Percentiles rank a stretch among this genome's conserved stretches.
These are phyloP conservation scores for Sepiola atlantica DNA, from an alignment of 2,888 invertebrate genomes.

Conservation along the genomic window DNA sequence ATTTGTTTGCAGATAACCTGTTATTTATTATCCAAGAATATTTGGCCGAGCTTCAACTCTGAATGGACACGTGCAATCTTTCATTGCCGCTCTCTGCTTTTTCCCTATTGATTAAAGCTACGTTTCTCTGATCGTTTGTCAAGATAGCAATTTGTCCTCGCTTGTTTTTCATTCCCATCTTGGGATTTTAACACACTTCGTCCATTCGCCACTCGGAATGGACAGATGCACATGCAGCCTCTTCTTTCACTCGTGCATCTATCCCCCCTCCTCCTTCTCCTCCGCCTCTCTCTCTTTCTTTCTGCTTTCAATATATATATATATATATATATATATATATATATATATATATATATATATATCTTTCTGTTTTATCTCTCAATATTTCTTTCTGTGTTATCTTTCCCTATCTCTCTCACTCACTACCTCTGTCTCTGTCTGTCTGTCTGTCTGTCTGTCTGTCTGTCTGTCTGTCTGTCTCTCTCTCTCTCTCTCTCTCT, in stretches of 20 bases:
- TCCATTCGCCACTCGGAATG: neutral
- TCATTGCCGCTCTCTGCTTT: neutral
- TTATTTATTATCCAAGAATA: constrained; percentile 18
- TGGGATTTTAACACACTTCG: neutral
- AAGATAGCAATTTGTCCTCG: neutral
- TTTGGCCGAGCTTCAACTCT: neutral
- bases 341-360: too few species aligned
- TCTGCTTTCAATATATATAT: too few species aligned
- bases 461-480: neutral
- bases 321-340: too few species aligned
- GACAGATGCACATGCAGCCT: neutral
- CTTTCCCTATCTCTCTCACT: too few species aligned
- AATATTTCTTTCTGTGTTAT: too few species aligned
- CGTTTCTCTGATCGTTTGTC: neutral
- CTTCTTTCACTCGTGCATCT: neutral
- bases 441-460: neutral
- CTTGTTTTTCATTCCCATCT: neutral
- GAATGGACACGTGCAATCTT: constrained; percentile 9
- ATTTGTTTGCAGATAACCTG: neutral
- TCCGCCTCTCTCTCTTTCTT: neutral
- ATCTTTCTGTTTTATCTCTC: too few species aligned
- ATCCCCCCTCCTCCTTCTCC: neutral
- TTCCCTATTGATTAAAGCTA: constrained; percentile 14
- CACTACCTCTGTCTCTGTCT: neutral
- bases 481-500: neutral